Evolutionary conservation across 2,888 invertebrate species (phyloP), one percentile per base, ranked within the genome.

Genomic region (Dryococelus australis): DNA sequence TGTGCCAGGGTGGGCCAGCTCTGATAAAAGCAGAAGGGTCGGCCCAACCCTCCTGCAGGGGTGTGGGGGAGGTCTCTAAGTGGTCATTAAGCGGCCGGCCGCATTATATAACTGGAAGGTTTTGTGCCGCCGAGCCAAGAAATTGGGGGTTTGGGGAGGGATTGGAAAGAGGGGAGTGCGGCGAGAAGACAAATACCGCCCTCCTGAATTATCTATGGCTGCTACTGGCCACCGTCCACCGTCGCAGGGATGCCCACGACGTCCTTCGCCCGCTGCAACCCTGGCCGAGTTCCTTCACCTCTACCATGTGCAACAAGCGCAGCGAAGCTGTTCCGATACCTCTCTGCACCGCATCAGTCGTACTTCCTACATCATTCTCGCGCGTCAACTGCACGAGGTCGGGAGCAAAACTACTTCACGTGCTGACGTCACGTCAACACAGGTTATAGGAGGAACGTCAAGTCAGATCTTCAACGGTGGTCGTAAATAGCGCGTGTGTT

Each of bases 31-130:
- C 65, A 20, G 65, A 65, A 20, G 65, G 65, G n/a, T 65, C 65
- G 6, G 0, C 65, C 65, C 16, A 20, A 8, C 65, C 65, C 2
- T 24, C 65, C 65, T 24, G n/a, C 20, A 24, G 65, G n/a, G 65
- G 65, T 8, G 65, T 10, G 65, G 65, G n/a, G 65, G n/a, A 20
- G 65, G 24, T 65, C 65, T 65, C 65, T 24, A 65, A 65, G 65
- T 65, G 65, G 65, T 65, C 65, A 65, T 65, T 65, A 65, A 65
- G 65, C 65, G 65, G 13, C 65, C 65, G 8, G 65, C 13, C 65
- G 65, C 65, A 65, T 65, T 65, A 65, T 65, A 65, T 65, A 65
- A 65, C 65, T 65, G 65, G 65, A 20, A 65, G 65, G 65, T 65
- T 65, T 65, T 65, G 65, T 65, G 65, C 65, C 24, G 65, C 20